A percentile compares a stretch with the other conserved stretches of the same genome.
Conservation (phyloP, 2,797 vertebrate genomes). For the Heteromormyrus szaboi region DNA sequence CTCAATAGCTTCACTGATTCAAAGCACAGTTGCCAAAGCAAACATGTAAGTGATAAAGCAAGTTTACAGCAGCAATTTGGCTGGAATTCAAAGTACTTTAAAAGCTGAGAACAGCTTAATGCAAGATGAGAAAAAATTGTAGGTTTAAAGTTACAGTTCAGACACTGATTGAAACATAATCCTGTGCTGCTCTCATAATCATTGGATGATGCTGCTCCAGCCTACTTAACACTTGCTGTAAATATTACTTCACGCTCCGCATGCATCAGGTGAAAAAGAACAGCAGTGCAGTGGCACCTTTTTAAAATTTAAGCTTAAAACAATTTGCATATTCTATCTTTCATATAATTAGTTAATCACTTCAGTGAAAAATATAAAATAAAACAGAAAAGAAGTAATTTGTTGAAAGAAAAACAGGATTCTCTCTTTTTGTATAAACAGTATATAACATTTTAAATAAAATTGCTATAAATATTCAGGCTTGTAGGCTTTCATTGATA, state of each 20-base stretch:
- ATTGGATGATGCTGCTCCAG: neutral
- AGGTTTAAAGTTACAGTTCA: neutral
- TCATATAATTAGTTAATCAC: neutral
- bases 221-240: neutral
- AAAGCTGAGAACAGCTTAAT: neutral
- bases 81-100: neutral
- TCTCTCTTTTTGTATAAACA: neutral
- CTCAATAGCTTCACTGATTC: neutral
- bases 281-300: neutral
- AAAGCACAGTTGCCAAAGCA: neutral
- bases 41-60: neutral
- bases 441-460: neutral
- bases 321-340: neutral
- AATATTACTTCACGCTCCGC: neutral
- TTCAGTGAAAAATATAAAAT: neutral
- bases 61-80: neutral
- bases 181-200: neutral
- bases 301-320: neutral
- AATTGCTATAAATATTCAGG: neutral
- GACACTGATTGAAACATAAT: neutral
- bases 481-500: neutral
- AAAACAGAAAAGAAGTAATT: neutral
- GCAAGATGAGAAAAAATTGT: neutral
- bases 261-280: neutral
- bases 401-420: neutral